phyloP scores from a whole-genome alignment of 2,888 invertebrate genomes.

The Acleris laterana region DNA sequence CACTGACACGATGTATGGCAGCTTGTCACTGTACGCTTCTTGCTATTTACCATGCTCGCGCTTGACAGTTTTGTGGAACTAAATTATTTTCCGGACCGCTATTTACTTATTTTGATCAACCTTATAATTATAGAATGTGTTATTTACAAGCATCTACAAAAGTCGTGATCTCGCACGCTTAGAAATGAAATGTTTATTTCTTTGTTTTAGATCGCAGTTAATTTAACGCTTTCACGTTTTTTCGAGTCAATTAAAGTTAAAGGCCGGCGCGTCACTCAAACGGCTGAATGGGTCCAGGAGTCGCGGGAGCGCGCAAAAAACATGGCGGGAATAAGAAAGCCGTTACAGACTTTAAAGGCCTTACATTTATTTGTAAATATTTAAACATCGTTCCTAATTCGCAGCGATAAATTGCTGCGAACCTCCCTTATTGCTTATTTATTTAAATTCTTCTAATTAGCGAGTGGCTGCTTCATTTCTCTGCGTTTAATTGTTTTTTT shows the following conservation, averaged over 20 bases:
- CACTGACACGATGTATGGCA: no score
- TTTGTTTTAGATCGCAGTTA: conserved; percentile 5
- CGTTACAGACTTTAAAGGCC: conserved; percentile 25
- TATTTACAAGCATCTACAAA: no score
- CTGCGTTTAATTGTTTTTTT: conserved; percentile 47
- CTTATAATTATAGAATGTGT: no score
- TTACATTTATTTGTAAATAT: conserved; percentile 30
- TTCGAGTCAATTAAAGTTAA: conserved; percentile 14
- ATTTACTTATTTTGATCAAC: no score
- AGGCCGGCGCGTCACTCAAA: not conserved
- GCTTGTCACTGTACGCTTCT: no score
- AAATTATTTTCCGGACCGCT: no score
- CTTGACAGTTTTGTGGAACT: no score
- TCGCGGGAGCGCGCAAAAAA: no score
- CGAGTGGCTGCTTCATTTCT: conserved; percentile 39
- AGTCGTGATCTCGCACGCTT: not conserved
- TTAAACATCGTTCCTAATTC: conserved; percentile 28
- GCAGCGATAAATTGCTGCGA: conserved; percentile 39
- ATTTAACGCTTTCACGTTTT: conserved; percentile 2
- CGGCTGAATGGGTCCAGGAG: no score
- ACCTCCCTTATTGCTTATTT: conserved; percentile 57
- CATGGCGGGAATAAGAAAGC: conserved; percentile 16
- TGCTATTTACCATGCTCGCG: no score
- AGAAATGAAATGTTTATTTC: not conserved
- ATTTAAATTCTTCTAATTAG: conserved; percentile 63